Base-by-base conservation (phyloP, 2,888 invertebrate species). In the Lycia hirtaria region DNA sequence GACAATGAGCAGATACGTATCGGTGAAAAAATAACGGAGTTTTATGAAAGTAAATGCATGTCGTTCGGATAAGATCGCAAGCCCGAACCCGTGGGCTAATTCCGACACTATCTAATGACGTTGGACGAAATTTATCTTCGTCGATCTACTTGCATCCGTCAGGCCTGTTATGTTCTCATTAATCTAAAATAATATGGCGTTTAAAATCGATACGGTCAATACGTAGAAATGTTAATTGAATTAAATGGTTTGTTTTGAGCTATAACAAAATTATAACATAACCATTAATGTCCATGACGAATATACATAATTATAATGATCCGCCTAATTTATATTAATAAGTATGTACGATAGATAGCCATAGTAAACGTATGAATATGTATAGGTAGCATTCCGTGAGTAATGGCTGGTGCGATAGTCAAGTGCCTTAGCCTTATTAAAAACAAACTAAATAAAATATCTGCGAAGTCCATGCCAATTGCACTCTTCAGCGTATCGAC, bases 11-110 rank as follows among this genome's bases (percentile, higher is more conserved):
- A 51, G 63, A 65, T 57, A 22, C 30, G 50, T 56, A 64, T 61
- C 65, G 50, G 49, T 37, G 44, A 56, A 63, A n/a, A 62, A 41
- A 49, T 66, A 64, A 66, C 62, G 67, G 64, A 61, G 48, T 58
- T 59, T 30, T 56, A 50, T 53, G 49, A 60, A 66, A 68, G 56
- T 60, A 56, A 67, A 64, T 60, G 60, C 57, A 66, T 62, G 62
- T 44, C 56, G 44, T 28, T 14, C 35, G 54, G 63, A 65, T 67
- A 62, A 55, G 50, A 65, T 67, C 63, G 48, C 47, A 51, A 57
- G 57, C 51, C 57, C 38, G 52, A 54, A 56, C 53, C 53, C 38
- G 53, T 58, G 57, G 45, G 40, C 54, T 40, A 49, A 61, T 57
- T 56, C 60, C 47, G 55, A 54, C 50, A 58, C 56, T 49, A 47